phyloP scores from a whole-genome alignment of 2,797 vertebrate species.

The Eospalax fontanierii region DNA sequence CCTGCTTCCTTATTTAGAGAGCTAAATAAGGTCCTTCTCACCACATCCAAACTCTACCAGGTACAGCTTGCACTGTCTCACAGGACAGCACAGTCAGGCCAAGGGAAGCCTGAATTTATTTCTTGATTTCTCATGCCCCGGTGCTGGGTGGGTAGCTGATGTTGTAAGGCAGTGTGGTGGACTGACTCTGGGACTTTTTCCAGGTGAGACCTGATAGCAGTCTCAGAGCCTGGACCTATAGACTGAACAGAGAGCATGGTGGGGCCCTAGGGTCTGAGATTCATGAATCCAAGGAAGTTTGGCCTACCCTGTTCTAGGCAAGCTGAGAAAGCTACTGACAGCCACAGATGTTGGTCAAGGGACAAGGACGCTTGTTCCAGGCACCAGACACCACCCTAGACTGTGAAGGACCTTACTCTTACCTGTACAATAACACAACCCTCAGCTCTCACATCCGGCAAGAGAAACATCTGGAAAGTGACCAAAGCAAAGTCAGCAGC shows the following conservation, averaged over 20 bases:
- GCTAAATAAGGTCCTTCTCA: neutral
- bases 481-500: neutral
- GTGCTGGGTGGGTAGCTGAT: neutral
- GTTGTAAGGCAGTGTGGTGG: neutral
- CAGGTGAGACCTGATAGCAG: neutral
- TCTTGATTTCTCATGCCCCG: neutral
- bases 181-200: neutral
- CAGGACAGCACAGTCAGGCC: neutral
- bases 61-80: fast-evolving
- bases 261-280: neutral
- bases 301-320: neutral
- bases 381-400: neutral
- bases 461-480: neutral
- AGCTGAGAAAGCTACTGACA: too few relatives aligned
- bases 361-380: neutral
- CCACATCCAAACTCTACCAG: neutral
- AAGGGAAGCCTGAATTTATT: neutral
- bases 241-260: neutral
- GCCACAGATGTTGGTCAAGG: too few relatives aligned
- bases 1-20: neutral
- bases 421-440: neutral
- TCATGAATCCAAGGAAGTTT: neutral
- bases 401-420: neutral
- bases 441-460: neutral
- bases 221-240: neutral